Conservation (phyloP, 1,140 invertebrate species). For the Berghia stephanieae region DNA sequence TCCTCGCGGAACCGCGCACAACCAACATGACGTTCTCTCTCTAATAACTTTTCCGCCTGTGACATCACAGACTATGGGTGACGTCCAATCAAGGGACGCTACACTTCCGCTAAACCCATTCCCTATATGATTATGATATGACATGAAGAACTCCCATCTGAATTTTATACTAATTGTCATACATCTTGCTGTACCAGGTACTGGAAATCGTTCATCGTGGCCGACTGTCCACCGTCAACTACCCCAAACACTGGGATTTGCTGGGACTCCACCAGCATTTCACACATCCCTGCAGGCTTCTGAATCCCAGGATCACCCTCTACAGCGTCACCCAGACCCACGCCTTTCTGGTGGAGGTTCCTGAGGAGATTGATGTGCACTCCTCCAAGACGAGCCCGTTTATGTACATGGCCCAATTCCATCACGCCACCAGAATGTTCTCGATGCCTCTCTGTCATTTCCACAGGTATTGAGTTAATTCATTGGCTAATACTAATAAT, state of each 20-base stretch:
- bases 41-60: no score
- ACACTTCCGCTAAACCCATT: neutral
- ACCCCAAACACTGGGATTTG: neutral
- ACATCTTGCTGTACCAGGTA: no score
- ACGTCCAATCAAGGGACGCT: no score
- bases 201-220: neutral
- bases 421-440: neutral
- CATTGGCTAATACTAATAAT: no score
- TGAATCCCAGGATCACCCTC: neutral
- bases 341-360: neutral
- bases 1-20: no score
- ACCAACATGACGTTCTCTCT: no score
- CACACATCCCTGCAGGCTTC: neutral
- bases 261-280: neutral
- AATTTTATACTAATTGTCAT: no score
- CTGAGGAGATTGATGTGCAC: slow-evolving; percentile 1
- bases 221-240: neutral
- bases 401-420: slow-evolving; percentile 5
- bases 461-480: neutral
- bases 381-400: neutral
- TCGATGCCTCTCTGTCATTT: neutral
- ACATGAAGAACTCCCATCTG: neutral
- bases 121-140: neutral
- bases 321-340: neutral
- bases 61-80: no score